Conservation (phyloP, 1,140 invertebrate species). For the Pseudomyrmex dendroicus region DNA sequence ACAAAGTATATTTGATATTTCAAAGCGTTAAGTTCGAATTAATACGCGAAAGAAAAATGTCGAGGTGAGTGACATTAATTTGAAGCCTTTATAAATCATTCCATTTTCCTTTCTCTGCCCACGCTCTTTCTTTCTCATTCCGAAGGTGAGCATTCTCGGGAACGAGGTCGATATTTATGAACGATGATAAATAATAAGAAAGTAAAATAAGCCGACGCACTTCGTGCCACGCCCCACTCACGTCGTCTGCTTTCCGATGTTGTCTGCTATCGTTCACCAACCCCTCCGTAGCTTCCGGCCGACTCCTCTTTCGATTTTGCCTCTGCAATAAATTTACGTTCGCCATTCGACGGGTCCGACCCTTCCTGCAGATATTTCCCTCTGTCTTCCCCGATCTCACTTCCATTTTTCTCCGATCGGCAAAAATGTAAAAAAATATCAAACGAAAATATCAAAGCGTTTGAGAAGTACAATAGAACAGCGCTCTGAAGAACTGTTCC, state of each 20-base stretch:
- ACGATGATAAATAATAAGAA: constrained; percentile 71
- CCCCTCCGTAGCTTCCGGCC: background rate
- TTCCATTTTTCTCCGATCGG: background rate
- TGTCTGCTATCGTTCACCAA: background rate
- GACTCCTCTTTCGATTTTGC: constrained; percentile 19
- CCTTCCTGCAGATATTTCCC: constrained; percentile 37
- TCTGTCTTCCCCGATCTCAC: background rate
- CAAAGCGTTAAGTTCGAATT: constrained; percentile 39
- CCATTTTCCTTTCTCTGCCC: background rate
- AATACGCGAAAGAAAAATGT: constrained; percentile 56
- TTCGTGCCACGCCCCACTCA: constrained; percentile 30
- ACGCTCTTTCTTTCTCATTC: background rate
- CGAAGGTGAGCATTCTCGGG: background rate
- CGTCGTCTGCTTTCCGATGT: background rate
- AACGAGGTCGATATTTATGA: constrained; percentile 60
- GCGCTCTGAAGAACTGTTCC: too few relatives aligned
- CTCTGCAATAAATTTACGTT: constrained; percentile 66
- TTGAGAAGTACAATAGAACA: background rate
- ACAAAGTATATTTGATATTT: constrained; percentile 1
- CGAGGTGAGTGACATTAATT: constrained; percentile 60
- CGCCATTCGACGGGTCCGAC: constrained; percentile 41
- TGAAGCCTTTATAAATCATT: constrained; percentile 57
- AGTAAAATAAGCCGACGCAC: constrained; percentile 67
- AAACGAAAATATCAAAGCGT: constrained; percentile 52
- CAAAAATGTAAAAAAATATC: constrained; percentile 28